Conservation (phyloP, 2,888 invertebrate species). For the Patella pellucida region DNA sequence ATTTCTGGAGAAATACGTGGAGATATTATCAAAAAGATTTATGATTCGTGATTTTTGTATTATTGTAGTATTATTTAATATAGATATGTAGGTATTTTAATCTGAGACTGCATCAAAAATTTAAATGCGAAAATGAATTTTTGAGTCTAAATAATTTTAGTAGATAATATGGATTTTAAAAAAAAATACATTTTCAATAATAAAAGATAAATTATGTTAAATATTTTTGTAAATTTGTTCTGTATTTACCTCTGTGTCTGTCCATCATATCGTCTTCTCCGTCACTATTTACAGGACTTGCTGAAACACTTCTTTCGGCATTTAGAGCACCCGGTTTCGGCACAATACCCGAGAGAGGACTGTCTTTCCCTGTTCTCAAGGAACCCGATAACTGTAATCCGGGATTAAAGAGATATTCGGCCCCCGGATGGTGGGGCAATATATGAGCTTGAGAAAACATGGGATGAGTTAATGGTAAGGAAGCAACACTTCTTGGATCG, state of each 20-base stretch:
- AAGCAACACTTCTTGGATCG: conserved; percentile 22
- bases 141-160: no score
- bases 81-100: no score
- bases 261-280: conserved; percentile 16
- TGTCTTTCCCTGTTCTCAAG: neutral
- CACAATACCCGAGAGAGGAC: neutral
- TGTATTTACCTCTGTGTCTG: conserved; percentile 1
- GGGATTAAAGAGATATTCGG: neutral
- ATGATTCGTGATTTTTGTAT: no score
- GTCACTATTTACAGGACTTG: conserved; percentile 13
- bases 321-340: conserved; percentile 13
- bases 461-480: conserved; percentile 19
- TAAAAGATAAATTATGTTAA: no score
- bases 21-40: no score
- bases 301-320: conserved; percentile 14
- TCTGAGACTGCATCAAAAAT: no score
- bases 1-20: no score
- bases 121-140: no score
- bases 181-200: no score
- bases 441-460: conserved; percentile 21
- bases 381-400: neutral
- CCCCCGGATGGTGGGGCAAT: neutral
- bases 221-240: no score
- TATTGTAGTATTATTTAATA: no score
- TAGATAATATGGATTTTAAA: no score